Percentiles rank a stretch among this genome's conserved stretches.
Conservation (phyloP, 2,797 vertebrate species). For the Macropodus opercularis region DNA sequence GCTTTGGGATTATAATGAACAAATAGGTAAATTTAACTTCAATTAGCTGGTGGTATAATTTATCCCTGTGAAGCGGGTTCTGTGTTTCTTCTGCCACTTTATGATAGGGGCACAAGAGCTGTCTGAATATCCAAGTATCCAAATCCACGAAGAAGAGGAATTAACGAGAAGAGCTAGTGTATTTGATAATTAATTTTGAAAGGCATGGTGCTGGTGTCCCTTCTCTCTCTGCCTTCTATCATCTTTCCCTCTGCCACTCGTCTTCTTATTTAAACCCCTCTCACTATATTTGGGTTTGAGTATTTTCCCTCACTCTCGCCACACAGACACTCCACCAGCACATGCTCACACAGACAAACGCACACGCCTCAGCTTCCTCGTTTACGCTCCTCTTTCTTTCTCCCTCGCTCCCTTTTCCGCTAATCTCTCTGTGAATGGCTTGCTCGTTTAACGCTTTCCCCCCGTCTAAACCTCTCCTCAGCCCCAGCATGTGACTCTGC, state of each 20-base stretch:
- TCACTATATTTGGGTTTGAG: constrained; percentile 36
- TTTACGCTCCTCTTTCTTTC: constrained; percentile 31
- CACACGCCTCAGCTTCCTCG: constrained; percentile 34
- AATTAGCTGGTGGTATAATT: constrained; percentile 76
- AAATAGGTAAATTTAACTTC: constrained; percentile 82
- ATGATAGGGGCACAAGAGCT: constrained; percentile 56
- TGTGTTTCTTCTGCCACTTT: constrained; percentile 66
- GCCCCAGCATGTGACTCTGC: constrained; percentile 80
- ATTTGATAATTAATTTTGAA: constrained; percentile 80
- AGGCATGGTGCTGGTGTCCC: constrained; percentile 59
- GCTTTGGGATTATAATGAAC: constrained; percentile 76
- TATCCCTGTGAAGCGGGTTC: constrained; percentile 57
- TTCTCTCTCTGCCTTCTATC: constrained; percentile 58
- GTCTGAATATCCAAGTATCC: constrained; percentile 70
- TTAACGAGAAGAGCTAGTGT: constrained; percentile 62
- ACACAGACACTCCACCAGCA: constrained; percentile 33
- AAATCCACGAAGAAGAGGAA: constrained; percentile 71
- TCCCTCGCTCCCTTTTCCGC: constrained; percentile 40
- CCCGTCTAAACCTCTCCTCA: constrained; percentile 70
- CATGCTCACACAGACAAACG: constrained; percentile 36
- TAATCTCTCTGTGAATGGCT: constrained; percentile 83
- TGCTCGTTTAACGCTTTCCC: constrained; percentile 55
- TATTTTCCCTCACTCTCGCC: constrained; percentile 23
- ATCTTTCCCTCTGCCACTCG: constrained; percentile 64
- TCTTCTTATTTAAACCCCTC: constrained; percentile 57